These are phyloP conservation scores for Mastigias papua DNA, from an alignment of 30 jellyfish, hydroid and myxozoan species.

Conservation along the genomic window DNA sequence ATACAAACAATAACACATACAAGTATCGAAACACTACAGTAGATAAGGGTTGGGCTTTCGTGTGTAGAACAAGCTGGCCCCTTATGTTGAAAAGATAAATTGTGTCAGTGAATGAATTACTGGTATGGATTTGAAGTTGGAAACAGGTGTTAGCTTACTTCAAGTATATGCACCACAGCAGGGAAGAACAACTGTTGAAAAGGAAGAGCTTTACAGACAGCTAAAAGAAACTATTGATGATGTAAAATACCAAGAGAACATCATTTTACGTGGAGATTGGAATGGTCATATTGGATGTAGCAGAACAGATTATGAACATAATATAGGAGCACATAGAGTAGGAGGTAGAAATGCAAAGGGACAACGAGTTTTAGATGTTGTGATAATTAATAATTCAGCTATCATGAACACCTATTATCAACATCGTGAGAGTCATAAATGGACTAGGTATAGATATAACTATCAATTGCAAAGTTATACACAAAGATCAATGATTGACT, in stretches of 20 bases:
- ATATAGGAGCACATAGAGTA: background rate
- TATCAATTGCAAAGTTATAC: background rate
- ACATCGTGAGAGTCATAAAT: background rate
- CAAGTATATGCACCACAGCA: background rate
- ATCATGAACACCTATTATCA: background rate
- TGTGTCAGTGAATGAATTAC: background rate
- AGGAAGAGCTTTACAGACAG: background rate
- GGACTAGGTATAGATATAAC: background rate
- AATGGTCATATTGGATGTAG: background rate
- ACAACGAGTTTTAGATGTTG: background rate
- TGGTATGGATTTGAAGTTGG: background rate
- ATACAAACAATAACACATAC: no score
- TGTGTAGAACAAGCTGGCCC: no score
- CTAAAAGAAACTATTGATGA: background rate
- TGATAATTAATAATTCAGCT: background rate
- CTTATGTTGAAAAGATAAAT: background rate
- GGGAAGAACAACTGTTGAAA: background rate
- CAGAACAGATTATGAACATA: background rate
- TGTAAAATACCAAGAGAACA: background rate
- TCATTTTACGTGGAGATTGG: background rate
- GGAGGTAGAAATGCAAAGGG: background rate
- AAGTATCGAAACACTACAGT: no score
- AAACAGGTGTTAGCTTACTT: background rate
- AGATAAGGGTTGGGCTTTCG: no score
- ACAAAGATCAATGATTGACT: background rate